A percentile compares a stretch with the other conserved stretches of the same genome.
Evolutionary conservation across 2,113 vertebrate species (phyloP).

Genomic region (Pseudorectes ferrugineus): DNA sequence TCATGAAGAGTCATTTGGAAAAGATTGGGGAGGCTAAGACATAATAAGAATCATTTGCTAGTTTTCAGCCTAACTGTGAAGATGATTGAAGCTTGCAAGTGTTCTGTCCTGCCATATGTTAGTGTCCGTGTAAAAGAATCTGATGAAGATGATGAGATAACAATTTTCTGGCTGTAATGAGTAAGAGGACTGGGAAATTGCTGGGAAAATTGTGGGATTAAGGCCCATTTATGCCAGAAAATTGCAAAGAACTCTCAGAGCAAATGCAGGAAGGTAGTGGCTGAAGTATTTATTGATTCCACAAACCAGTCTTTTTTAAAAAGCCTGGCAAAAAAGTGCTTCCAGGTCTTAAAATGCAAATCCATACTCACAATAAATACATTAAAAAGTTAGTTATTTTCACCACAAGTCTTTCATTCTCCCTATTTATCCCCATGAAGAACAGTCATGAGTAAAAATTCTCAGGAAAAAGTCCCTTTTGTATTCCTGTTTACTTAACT

Average conservation of each 20-base stretch:
- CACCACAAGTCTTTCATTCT: background rate
- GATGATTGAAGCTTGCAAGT: constrained; percentile 43
- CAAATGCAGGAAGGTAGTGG: background rate
- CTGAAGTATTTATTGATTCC: constrained; percentile 18
- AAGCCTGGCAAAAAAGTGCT: background rate
- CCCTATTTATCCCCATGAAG: background rate
- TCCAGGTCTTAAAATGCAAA: background rate
- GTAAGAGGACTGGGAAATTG: constrained; percentile 36
- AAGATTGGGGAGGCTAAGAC: background rate
- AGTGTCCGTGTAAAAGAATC: constrained; percentile 17
- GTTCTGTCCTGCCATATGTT: constrained; percentile 38
- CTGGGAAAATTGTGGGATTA: constrained; percentile 50
- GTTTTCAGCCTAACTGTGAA: constrained; percentile 30
- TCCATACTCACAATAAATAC: background rate
- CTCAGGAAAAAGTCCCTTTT: background rate
- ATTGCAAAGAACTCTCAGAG: constrained; percentile 24
- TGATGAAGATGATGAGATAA: constrained; percentile 53
- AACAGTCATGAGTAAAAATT: background rate
- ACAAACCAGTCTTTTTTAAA: background rate
- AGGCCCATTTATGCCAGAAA: constrained; percentile 44
- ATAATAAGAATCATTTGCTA: constrained; percentile 33
- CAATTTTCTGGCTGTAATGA: constrained; percentile 48
- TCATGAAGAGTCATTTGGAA: background rate
- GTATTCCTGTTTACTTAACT: background rate
- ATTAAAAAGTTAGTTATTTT: background rate